Percentiles rank a stretch among this genome's conserved stretches.
phyloP scores from a whole-genome alignment of 2,888 invertebrate genomes.

The Tipula lateralis region DNA sequence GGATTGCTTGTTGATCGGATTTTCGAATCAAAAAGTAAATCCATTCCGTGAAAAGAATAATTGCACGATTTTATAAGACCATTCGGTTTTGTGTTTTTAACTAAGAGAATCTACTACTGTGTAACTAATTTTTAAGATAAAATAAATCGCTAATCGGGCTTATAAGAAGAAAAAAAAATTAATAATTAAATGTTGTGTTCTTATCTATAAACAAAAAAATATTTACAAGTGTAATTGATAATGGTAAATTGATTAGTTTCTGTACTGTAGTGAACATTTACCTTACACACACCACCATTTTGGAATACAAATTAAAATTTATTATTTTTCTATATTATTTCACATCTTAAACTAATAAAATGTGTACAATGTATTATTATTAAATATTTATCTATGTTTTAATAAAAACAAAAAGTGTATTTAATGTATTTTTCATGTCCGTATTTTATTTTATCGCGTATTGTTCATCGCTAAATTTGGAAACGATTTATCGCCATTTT shows the following conservation, averaged over 20 bases:
- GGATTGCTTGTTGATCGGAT: slow-evolving; percentile 88
- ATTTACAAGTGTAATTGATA: background rate
- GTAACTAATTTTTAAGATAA: slow-evolving; percentile 8
- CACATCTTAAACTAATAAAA: background rate
- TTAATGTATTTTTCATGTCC: background rate
- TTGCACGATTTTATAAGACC: slow-evolving; percentile 71
- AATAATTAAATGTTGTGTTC: slow-evolving; percentile 20
- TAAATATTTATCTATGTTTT: slow-evolving; percentile 21
- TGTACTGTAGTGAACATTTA: background rate
- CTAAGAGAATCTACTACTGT: background rate
- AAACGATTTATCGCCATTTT: background rate
- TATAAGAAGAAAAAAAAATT: background rate
- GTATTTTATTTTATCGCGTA: background rate
- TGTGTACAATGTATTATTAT: background rate
- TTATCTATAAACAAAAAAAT: background rate
- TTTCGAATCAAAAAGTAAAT: slow-evolving; percentile 90
- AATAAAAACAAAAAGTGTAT: slow-evolving; percentile 3
- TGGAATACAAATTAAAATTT: background rate
- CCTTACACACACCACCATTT: background rate
- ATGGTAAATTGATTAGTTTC: background rate
- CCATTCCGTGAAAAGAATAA: slow-evolving; percentile 93
- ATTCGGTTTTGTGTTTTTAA: background rate
- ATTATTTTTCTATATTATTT: background rate
- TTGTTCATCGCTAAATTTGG: background rate
- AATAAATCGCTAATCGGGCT: slow-evolving; percentile 4